A percentile compares a stretch with the other conserved stretches of the same genome.
Conservation (phyloP, 2,797 vertebrate species). For the Catharus ustulatus region DNA sequence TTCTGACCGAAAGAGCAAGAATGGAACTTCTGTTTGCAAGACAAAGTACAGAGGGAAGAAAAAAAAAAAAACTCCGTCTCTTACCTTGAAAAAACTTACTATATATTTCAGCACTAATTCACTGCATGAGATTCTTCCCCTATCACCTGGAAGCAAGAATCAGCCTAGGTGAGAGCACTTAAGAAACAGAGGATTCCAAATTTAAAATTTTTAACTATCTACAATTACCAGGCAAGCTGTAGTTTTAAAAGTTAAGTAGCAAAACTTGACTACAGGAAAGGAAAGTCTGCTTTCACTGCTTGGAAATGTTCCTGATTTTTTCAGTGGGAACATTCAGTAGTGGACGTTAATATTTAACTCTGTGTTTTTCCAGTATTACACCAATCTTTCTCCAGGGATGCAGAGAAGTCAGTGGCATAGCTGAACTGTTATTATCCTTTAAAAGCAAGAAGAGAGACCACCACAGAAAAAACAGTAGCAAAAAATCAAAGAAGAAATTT, state of each 20-base stretch:
- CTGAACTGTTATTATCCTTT: background rate
- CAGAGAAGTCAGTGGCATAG: background rate
- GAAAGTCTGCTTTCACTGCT: conserved; percentile 43
- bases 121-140: background rate
- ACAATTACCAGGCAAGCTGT: background rate
- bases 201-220: background rate
- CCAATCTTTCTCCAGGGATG: background rate
- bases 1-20: background rate
- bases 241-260: background rate
- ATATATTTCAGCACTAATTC: background rate
- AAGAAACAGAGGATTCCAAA: background rate
- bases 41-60: background rate
- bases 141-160: background rate
- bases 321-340: conserved; percentile 16
- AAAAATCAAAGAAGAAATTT: background rate
- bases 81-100: conserved; percentile 18
- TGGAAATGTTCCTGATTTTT: conserved; percentile 44
- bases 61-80: background rate
- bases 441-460: background rate
- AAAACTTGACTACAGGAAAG: conserved; percentile 20
- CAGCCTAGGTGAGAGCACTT: background rate
- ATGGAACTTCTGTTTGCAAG: background rate
- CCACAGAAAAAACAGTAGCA: background rate
- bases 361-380: conserved; percentile 50
- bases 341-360: conserved; percentile 57